Conservation (phyloP, 2,113 vertebrate genomes). For the Ardeotis arabs region DNA sequence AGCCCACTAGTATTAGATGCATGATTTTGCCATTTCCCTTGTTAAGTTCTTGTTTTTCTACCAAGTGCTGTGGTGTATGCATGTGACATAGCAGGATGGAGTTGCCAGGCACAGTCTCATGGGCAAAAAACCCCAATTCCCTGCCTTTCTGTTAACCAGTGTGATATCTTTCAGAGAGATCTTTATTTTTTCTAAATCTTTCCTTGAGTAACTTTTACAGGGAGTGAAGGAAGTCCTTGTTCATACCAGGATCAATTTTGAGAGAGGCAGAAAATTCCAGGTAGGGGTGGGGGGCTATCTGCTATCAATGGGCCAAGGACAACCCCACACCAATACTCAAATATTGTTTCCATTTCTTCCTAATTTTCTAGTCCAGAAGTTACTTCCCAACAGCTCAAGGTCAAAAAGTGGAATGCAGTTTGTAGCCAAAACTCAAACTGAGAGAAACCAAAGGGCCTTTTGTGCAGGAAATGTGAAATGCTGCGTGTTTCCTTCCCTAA, state of each 20-base stretch:
- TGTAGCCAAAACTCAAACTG: neutral
- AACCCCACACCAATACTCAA: neutral
- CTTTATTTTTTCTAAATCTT: neutral
- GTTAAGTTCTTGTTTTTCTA: neutral
- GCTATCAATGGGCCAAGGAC: neutral
- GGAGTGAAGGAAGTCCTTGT: neutral
- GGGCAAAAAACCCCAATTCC: neutral
- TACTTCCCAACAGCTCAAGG: neutral
- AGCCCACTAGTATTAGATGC: neutral
- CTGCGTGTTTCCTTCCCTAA: neutral
- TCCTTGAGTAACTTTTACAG: neutral
- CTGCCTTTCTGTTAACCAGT: neutral
- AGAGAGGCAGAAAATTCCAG: neutral
- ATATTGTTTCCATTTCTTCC: neutral
- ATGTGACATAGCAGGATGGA: neutral
- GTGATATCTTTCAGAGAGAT: neutral
- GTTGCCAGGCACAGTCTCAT: neutral
- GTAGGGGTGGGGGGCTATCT: neutral
- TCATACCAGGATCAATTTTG: neutral
- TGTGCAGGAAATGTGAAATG: neutral
- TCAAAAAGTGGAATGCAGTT: neutral
- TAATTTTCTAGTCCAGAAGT: neutral
- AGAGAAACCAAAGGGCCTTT: neutral
- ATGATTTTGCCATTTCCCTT: neutral
- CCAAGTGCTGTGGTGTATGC: neutral